Evolutionary conservation across 1,140 invertebrate genomes (phyloP).

Genomic region (Orius insidiosus): DNA sequence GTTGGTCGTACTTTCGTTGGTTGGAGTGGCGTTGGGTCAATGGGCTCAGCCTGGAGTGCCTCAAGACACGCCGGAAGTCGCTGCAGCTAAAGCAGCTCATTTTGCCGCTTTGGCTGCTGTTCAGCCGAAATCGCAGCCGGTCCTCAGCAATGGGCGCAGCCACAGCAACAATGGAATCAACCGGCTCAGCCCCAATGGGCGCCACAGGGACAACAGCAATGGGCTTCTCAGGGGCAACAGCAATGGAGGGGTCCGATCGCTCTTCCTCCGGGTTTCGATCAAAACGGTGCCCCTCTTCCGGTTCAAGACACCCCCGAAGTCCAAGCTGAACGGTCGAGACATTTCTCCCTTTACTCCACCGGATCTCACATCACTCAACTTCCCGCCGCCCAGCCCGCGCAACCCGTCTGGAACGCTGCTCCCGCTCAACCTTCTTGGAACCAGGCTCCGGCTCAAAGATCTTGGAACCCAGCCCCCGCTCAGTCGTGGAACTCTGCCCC

Average conservation of each 20-base stretch:
- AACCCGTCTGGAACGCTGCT: constrained; percentile 21
- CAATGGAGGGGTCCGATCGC: constrained; percentile 30
- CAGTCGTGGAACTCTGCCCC: constrained; percentile 1
- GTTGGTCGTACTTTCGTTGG: constrained; percentile 13
- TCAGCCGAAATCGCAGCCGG: neutral
- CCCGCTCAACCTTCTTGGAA: constrained; percentile 4
- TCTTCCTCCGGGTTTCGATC: constrained; percentile 28
- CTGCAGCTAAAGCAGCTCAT: constrained; percentile 21
- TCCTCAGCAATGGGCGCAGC: neutral
- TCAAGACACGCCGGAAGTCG: constrained; percentile 20
- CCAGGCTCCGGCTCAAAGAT: neutral
- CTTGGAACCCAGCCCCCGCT: constrained; percentile 10
- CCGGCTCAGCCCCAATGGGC: neutral
- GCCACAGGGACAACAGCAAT: neutral
- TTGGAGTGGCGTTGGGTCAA: constrained; percentile 19
- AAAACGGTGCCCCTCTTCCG: constrained; percentile 22
- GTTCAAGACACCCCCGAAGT: constrained; percentile 21
- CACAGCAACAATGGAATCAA: neutral
- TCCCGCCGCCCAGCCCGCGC: constrained; percentile 15
- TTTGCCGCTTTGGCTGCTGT: constrained; percentile 15
- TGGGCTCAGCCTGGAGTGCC: constrained; percentile 21
- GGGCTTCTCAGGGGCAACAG: constrained; percentile 2
- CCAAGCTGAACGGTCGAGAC: constrained; percentile 20
- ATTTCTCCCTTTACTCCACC: constrained; percentile 11
- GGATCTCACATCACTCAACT: constrained; percentile 12